Evolutionary conservation across 2,797 vertebrate species (phyloP).

Genomic region (Lagothrix lagotricha): DNA sequence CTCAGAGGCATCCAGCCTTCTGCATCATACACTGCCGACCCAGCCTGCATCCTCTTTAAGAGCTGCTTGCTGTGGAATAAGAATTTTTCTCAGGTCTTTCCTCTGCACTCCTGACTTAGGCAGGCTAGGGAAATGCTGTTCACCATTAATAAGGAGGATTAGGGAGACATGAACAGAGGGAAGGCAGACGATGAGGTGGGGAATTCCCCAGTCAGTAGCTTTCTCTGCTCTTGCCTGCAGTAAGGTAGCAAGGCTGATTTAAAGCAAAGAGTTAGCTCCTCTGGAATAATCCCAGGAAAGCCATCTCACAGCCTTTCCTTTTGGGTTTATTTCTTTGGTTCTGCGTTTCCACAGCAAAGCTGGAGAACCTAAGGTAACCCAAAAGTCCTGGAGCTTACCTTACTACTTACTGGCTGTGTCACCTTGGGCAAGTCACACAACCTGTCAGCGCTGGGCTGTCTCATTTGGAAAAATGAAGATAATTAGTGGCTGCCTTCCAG

Average conservation of each 20-base stretch:
- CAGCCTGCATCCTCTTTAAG: neutral
- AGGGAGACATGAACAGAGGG: neutral
- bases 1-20: neutral
- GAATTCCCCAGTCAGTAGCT: neutral
- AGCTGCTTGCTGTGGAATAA: neutral
- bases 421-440: neutral
- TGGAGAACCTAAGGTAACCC: neutral
- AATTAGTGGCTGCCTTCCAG: neutral
- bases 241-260: neutral
- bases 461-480: conserved; percentile 18
- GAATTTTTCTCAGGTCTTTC: neutral
- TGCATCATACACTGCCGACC: accelerated
- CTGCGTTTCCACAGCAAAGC: neutral
- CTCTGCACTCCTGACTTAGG: neutral
- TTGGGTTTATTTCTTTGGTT: neutral
- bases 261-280: neutral
- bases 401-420: neutral
- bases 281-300: neutral
- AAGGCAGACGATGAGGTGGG: accelerated
- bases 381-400: neutral
- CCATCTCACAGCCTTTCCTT: neutral
- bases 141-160: neutral
- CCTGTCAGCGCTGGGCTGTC: neutral
- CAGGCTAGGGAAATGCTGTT: neutral
- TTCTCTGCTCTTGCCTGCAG: neutral